These are phyloP conservation scores for Tenthredo mesomela DNA, from an alignment of 2,888 invertebrate genomes.

Conservation along the genomic window DNA sequence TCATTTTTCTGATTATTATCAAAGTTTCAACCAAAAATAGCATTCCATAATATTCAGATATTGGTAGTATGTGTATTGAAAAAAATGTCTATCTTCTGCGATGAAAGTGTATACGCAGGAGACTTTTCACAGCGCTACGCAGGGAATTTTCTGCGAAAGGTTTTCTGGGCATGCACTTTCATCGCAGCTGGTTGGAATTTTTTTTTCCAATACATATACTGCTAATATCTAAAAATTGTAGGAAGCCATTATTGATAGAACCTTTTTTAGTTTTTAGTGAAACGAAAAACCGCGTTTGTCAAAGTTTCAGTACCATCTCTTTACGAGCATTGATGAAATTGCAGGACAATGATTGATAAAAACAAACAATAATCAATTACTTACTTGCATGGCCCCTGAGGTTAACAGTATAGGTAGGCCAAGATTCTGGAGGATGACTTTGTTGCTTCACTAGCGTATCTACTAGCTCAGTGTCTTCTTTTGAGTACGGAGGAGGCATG, in stretches of 20 bases:
- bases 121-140: slow-evolving; percentile 25
- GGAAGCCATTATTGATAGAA: too few relatives aligned
- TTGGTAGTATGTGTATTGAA: background rate
- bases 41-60: background rate
- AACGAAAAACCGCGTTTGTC: too few relatives aligned
- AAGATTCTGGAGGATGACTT: slow-evolving; percentile 35
- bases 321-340: too few relatives aligned
- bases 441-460: slow-evolving; percentile 35
- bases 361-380: background rate
- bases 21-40: slow-evolving; percentile 32
- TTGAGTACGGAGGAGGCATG: slow-evolving; percentile 53
- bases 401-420: slow-evolving; percentile 45
- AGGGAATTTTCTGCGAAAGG: background rate
- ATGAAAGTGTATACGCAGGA: slow-evolving; percentile 7
- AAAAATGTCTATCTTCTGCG: background rate
- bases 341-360: too few relatives aligned
- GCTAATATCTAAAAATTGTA: slow-evolving; percentile 55
- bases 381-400: slow-evolving; percentile 34
- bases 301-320: too few relatives aligned
- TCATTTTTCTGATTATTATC: background rate
- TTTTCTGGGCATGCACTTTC: background rate
- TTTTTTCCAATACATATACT: slow-evolving; percentile 54
- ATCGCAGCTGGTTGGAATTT: slow-evolving; percentile 17
- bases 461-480: slow-evolving; percentile 30
- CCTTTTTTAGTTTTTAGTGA: too few relatives aligned